phyloP scores from a whole-genome alignment of 2,797 vertebrate species.

The Microcaecilia unicolor region DNA sequence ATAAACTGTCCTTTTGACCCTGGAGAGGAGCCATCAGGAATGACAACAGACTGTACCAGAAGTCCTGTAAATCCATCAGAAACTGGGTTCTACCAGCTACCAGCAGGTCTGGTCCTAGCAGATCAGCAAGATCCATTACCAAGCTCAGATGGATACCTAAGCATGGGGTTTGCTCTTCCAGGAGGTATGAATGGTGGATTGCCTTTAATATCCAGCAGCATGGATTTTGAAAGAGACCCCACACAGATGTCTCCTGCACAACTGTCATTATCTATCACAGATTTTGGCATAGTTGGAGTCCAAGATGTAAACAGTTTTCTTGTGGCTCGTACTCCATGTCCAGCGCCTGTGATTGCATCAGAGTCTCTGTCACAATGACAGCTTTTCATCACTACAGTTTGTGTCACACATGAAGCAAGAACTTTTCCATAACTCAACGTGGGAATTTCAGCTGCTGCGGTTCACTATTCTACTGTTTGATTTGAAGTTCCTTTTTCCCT shows the following conservation, averaged over 20 bases:
- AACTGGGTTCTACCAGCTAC: slow-evolving; percentile 49
- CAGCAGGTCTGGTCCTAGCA: slow-evolving; percentile 37
- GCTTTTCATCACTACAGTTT: too few relatives aligned
- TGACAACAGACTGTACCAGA: background rate
- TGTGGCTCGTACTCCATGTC: slow-evolving; percentile 47
- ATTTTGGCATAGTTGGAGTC: slow-evolving; percentile 64
- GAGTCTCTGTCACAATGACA: slow-evolving; percentile 68
- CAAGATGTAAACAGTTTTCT: slow-evolving; percentile 63
- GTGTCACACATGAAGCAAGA: too few relatives aligned
- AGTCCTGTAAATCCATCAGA: slow-evolving; percentile 6
- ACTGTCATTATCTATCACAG: slow-evolving; percentile 61
- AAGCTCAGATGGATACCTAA: slow-evolving; percentile 37
- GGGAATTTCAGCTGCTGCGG: too few relatives aligned
- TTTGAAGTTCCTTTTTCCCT: too few relatives aligned
- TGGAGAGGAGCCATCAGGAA: slow-evolving; percentile 1
- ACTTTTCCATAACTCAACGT: too few relatives aligned
- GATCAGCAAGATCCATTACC: slow-evolving; percentile 33
- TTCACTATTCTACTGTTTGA: too few relatives aligned
- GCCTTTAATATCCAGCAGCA: slow-evolving; percentile 37
- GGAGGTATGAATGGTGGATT: slow-evolving; percentile 35
- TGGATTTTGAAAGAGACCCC: slow-evolving; percentile 36
- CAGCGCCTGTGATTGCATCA: slow-evolving; percentile 38
- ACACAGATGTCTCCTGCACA: slow-evolving; percentile 42
- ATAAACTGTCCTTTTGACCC: slow-evolving; percentile 31
- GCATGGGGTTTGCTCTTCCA: slow-evolving; percentile 62